phyloP scores from a whole-genome alignment of 1,140 invertebrate genomes.

The Rhagoletis pomonella region DNA sequence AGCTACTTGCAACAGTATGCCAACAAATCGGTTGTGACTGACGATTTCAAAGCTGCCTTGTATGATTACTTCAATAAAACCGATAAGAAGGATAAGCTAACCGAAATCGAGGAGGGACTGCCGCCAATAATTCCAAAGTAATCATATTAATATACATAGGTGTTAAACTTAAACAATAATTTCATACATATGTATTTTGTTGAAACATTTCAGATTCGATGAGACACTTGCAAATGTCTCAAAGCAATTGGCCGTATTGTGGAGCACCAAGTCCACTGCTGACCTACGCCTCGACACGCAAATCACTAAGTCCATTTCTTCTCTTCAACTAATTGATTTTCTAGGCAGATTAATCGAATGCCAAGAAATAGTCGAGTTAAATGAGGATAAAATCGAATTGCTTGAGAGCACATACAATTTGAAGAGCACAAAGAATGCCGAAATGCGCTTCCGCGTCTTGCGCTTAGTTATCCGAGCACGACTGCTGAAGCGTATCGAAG shows the following conservation, averaged over 20 bases:
- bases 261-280: slow-evolving; percentile 64
- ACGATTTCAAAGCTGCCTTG: slow-evolving; percentile 87
- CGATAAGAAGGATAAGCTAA: slow-evolving; percentile 73
- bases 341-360: slow-evolving; percentile 81
- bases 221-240: slow-evolving; percentile 81
- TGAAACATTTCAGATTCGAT: slow-evolving; percentile 75
- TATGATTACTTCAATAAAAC: slow-evolving; percentile 84
- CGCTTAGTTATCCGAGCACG: slow-evolving; percentile 84
- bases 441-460: slow-evolving; percentile 89
- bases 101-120: slow-evolving; percentile 86
- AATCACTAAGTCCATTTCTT: slow-evolving; percentile 76
- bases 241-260: slow-evolving; percentile 75
- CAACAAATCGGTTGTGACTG: slow-evolving; percentile 87
- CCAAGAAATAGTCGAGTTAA: slow-evolving; percentile 69
- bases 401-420: slow-evolving; percentile 84
- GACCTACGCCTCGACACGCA: slow-evolving; percentile 60
- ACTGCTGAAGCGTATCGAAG: slow-evolving; percentile 80
- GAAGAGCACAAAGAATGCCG: slow-evolving; percentile 81
- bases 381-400: slow-evolving; percentile 66
- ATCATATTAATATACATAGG: slow-evolving; percentile 60
- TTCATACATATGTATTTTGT: neutral
- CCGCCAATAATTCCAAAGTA: slow-evolving; percentile 89
- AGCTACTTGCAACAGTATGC: slow-evolving; percentile 89
- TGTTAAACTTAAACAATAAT: neutral
- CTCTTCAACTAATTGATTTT: slow-evolving; percentile 84